A percentile compares a stretch with the other conserved stretches of the same genome.
Evolutionary conservation across 1,140 invertebrate genomes (phyloP).

Genomic region (Neelides sp.): DNA sequence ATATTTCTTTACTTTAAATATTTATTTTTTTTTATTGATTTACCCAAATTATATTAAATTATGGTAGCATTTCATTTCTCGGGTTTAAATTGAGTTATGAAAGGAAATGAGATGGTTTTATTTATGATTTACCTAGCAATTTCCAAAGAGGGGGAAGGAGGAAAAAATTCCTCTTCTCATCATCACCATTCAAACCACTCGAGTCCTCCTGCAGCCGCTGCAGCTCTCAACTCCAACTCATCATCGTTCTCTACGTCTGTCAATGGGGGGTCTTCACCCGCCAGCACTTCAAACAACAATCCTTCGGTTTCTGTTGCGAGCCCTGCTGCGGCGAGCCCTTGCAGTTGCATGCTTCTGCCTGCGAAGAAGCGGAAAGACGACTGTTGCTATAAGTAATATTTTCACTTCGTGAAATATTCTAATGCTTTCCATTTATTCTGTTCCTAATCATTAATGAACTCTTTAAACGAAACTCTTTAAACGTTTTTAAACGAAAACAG

Average conservation of each 20-base stretch:
- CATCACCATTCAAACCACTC: constrained; percentile 6
- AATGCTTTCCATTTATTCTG: constrained; percentile 6
- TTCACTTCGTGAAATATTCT: constrained; percentile 5
- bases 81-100: too few species aligned
- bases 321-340: too few species aligned
- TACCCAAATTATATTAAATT: too few species aligned
- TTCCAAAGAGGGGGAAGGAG: too few species aligned
- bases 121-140: too few species aligned
- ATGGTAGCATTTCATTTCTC: too few species aligned
- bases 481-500: too few species aligned
- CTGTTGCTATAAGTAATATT: constrained; percentile 43
- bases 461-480: constrained; percentile 12
- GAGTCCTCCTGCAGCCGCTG: constrained; percentile 8
- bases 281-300: not conserved
- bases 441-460: constrained; percentile 8
- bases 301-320: too few species aligned
- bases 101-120: too few species aligned
- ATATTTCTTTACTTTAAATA: too few species aligned
- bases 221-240: not conserved
- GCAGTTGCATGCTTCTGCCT: constrained; percentile 14
- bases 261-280: not conserved
- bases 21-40: too few species aligned
- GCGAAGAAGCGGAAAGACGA: constrained; percentile 43
- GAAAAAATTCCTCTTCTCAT: not conserved
- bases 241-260: not conserved